Conservation (phyloP, 2,888 invertebrate species). For the Ochropleura plecta region DNA sequence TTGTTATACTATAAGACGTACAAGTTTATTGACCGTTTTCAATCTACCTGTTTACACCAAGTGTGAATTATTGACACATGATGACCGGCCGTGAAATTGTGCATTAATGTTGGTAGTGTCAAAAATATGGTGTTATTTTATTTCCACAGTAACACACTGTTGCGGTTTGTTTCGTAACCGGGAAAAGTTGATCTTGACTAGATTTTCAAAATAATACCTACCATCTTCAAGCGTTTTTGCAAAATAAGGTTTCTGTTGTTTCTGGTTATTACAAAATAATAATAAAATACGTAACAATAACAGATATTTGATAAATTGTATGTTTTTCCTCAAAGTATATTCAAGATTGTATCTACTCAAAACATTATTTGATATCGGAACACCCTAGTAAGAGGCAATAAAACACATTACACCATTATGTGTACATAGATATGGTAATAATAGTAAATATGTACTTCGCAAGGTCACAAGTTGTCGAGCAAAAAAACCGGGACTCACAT, state of each 20-base stretch:
- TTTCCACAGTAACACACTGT: constrained; percentile 1
- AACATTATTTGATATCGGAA: constrained; percentile 15
- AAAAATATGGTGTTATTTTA: constrained; percentile 21
- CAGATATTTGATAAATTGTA: constrained; percentile 1
- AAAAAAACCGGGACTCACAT: neutral
- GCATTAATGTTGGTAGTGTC: constrained; percentile 52
- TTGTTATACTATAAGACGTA: constrained; percentile 65
- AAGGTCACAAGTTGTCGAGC: constrained; percentile 10
- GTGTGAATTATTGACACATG: constrained; percentile 68
- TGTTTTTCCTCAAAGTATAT: neutral
- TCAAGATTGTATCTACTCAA: neutral
- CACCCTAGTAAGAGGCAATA: constrained; percentile 11
- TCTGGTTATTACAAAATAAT: too few species aligned
- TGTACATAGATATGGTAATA: constrained; percentile 13
- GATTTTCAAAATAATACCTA: neutral
- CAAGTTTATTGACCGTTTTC: constrained; percentile 68
- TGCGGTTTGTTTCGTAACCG: neutral
- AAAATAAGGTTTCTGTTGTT: neutral
- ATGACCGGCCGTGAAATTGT: constrained; percentile 62
- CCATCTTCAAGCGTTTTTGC: neutral
- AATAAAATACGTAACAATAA: neutral
- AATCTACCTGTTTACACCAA: constrained; percentile 67
- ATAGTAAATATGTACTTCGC: constrained; percentile 7
- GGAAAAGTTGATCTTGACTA: constrained; percentile 12
- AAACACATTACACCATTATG: constrained; percentile 2